These are phyloP conservation scores for Acanthis flammea DNA, from an alignment of 2,797 vertebrate species.

Conservation along the genomic window DNA sequence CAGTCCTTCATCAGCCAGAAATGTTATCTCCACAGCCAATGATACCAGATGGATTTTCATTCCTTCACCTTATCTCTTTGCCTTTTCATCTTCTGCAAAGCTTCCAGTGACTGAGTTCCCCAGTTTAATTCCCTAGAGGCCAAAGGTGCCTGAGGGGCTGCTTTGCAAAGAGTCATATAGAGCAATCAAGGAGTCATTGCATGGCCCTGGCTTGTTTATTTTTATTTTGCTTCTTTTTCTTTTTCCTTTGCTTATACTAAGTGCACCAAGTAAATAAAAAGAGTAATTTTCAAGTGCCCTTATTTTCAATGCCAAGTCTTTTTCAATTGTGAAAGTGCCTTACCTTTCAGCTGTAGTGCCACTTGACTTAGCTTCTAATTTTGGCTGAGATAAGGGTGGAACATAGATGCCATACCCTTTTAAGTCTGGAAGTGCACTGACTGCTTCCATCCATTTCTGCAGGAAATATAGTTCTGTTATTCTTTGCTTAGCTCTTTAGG, in stretches of 20 bases:
- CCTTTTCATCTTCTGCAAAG: neutral
- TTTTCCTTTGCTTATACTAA: neutral
- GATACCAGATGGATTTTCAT: neutral
- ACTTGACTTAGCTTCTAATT: neutral
- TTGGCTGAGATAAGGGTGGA: neutral
- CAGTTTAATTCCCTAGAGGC: neutral
- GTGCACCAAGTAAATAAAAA: neutral
- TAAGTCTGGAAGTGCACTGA: neutral
- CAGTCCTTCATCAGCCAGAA: neutral
- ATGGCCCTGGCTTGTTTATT: neutral
- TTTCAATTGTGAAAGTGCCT: neutral
- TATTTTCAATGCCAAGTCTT: neutral
- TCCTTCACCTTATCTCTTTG: neutral
- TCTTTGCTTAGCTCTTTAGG: neutral
- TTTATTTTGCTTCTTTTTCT: neutral
- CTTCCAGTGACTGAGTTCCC: neutral
- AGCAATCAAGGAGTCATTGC: neutral
- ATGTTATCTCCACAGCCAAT: neutral
- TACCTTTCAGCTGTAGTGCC: neutral
- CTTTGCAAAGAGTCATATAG: neutral
- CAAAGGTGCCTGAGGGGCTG: neutral
- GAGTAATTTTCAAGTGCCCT: neutral
- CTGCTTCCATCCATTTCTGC: neutral
- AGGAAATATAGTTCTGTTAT: neutral
- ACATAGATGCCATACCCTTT: neutral